Conservation (phyloP, 30 jellyfish, hydroid and myxozoan species). For the Cassiopea andromeda region DNA sequence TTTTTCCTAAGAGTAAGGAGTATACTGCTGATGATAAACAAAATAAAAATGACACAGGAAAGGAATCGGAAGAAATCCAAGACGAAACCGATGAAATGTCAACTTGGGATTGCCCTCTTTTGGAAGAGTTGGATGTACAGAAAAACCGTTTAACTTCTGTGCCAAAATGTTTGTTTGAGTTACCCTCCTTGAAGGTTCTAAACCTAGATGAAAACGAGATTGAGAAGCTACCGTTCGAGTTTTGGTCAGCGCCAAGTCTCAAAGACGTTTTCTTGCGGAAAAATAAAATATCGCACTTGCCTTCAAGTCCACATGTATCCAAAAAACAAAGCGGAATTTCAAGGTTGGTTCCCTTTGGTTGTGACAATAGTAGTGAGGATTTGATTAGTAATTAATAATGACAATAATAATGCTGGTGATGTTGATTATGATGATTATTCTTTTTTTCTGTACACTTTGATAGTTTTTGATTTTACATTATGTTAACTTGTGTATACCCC, state of each 20-base stretch:
- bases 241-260: constrained; percentile 87
- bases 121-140: constrained; percentile 85
- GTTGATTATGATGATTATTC: too few species aligned
- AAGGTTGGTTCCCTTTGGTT: neutral
- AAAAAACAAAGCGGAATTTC: neutral
- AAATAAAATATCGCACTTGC: constrained; percentile 64
- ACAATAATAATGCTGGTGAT: too few species aligned
- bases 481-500: too few species aligned
- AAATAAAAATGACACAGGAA: neutral
- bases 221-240: constrained; percentile 65
- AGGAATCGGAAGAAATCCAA: neutral
- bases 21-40: neutral
- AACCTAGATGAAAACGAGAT: constrained; percentile 55
- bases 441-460: too few species aligned
- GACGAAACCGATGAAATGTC: neutral
- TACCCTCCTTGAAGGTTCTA: constrained; percentile 58
- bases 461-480: too few species aligned
- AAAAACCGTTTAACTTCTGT: constrained; percentile 48
- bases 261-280: constrained; percentile 60
- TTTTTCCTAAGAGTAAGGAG: neutral
- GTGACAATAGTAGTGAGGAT: too few species aligned
- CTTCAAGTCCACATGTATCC: constrained; percentile 30
- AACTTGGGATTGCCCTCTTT: constrained; percentile 84
- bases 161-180: constrained; percentile 77
- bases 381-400: too few species aligned